These are phyloP conservation scores for Rutilus rutilus DNA, from an alignment of 2,113 vertebrate genomes.

Conservation along the genomic window DNA sequence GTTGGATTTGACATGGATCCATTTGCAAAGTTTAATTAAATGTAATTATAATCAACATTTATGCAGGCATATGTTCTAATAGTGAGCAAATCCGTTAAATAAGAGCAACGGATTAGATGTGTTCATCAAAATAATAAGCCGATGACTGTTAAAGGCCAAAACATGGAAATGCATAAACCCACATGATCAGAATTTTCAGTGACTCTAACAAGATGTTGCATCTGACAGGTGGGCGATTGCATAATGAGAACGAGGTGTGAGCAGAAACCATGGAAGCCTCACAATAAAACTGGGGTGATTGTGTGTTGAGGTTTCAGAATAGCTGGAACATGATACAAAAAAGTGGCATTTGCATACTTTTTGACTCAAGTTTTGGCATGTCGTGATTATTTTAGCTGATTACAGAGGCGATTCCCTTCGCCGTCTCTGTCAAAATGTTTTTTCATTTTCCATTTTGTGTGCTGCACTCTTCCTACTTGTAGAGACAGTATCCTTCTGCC, in stretches of 20 bases:
- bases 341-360: background rate
- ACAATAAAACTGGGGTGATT: background rate
- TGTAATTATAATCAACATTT: slow-evolving; percentile 8
- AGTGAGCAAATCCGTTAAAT: background rate
- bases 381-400: background rate
- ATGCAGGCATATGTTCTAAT: background rate
- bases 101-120: slow-evolving; percentile 6
- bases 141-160: slow-evolving; percentile 16
- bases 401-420: background rate
- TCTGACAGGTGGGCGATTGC: background rate
- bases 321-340: background rate
- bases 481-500: background rate
- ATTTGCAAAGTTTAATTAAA: slow-evolving; percentile 15
- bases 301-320: slow-evolving; percentile 1
- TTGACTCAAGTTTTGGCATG: background rate
- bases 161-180: background rate
- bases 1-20: slow-evolving; percentile 10
- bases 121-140: slow-evolving; percentile 9
- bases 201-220: slow-evolving; percentile 7
- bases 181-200: background rate
- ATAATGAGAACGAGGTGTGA: slow-evolving; percentile 3
- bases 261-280: slow-evolving; percentile 8
- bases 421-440: slow-evolving; percentile 31
- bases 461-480: slow-evolving; percentile 31
- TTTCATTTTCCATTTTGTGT: slow-evolving; percentile 33